phyloP scores from a whole-genome alignment of 2,888 invertebrate genomes.

The Drosophila ezoana region DNA sequence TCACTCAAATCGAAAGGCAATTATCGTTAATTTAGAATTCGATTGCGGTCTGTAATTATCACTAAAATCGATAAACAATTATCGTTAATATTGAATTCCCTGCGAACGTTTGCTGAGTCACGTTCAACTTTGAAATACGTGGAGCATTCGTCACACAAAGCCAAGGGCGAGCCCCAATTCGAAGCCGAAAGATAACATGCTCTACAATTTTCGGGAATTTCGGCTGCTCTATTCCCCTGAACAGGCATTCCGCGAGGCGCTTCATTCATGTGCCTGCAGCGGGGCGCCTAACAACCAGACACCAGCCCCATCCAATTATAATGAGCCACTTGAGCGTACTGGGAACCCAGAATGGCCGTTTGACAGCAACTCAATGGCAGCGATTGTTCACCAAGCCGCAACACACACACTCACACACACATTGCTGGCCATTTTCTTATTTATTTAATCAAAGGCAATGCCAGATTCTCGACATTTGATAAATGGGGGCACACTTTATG shows the following conservation, averaged over 20 bases:
- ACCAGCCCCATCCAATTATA: conserved; percentile 41
- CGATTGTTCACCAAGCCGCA: conserved; percentile 58
- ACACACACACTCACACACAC: conserved; percentile 38
- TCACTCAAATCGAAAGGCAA: neutral
- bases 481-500: conserved; percentile 68
- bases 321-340: conserved; percentile 68
- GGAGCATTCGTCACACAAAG: conserved; percentile 9
- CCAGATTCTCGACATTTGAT: conserved; percentile 71
- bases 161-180: conserved; percentile 3
- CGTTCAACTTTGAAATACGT: conserved; percentile 2
- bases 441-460: conserved; percentile 68
- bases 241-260: neutral
- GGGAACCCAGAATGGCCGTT: conserved; percentile 16
- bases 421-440: conserved; percentile 70
- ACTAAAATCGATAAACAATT: conserved; percentile 13
- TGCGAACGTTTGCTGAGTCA: conserved; percentile 6
- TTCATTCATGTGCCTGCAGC: neutral
- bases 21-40: neutral
- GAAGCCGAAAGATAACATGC: conserved; percentile 15
- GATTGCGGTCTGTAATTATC: neutral
- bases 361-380: conserved; percentile 55
- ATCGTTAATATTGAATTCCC: neutral
- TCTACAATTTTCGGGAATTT: neutral
- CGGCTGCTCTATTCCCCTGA: neutral
- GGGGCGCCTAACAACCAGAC: conserved; percentile 57